A percentile compares a stretch with the other conserved stretches of the same genome.
phyloP scores from a whole-genome alignment of 2,888 invertebrate species.

The Protula sp. region DNA sequence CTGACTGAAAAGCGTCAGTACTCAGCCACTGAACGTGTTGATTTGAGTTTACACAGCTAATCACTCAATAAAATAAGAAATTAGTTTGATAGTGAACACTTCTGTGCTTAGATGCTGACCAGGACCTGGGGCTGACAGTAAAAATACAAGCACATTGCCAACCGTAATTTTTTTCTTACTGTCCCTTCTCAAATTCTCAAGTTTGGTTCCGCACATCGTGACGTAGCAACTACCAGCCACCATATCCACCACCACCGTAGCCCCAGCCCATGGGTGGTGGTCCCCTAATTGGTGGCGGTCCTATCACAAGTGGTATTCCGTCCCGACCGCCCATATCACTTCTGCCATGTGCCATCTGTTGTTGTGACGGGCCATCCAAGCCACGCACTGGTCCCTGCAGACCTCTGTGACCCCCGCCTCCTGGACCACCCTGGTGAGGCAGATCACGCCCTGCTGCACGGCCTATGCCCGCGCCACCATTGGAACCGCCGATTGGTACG shows the following conservation, averaged over 20 bases:
- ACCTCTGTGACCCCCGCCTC: conserved; percentile 58
- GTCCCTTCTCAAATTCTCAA: too few species aligned
- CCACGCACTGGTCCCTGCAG: conserved; percentile 82
- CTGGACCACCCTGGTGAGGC: conserved; percentile 58
- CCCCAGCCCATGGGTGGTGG: background rate
- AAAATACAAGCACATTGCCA: too few species aligned
- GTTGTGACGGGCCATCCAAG: conserved; percentile 95
- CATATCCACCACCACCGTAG: background rate
- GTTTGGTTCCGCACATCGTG: too few species aligned
- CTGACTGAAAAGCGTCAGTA: too few species aligned
- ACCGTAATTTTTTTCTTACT: too few species aligned
- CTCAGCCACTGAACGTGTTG: too few species aligned
- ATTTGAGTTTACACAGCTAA: too few species aligned
- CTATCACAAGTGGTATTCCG: conserved; percentile 15
- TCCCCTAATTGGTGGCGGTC: conserved; percentile 4
- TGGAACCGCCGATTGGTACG: conserved; percentile 77
- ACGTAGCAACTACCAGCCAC: too few species aligned
- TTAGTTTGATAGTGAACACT: too few species aligned
- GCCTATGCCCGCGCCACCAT: conserved; percentile 76
- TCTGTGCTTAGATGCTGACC: too few species aligned
- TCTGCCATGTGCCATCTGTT: conserved; percentile 80
- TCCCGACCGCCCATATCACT: background rate
- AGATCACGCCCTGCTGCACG: conserved; percentile 93
- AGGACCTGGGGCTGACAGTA: too few species aligned
- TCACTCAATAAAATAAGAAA: too few species aligned